Evolutionary conservation across 1,140 invertebrate species (phyloP).

Genomic region (Ips typographus): DNA sequence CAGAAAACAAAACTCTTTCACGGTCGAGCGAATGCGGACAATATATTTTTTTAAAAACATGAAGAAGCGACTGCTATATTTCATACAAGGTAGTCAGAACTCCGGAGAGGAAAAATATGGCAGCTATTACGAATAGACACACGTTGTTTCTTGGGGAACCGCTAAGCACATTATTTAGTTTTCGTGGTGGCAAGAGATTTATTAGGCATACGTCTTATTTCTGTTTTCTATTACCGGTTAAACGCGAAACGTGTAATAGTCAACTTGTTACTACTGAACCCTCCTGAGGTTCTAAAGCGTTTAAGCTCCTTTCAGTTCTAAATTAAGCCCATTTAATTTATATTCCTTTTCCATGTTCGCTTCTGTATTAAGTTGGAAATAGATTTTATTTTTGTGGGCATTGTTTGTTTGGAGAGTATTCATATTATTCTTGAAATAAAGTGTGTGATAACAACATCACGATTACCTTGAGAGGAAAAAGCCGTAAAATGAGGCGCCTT

Average conservation of each 20-base stretch:
- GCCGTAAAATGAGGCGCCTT: conserved; percentile 2
- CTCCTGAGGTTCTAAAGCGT: conserved; percentile 13
- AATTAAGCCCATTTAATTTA: conserved; percentile 17
- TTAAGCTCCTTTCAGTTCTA: conserved; percentile 21
- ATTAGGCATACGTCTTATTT: conserved; percentile 32
- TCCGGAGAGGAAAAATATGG: conserved; percentile 12
- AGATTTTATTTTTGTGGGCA: neutral
- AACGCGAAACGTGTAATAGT: conserved; percentile 26
- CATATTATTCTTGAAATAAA: neutral
- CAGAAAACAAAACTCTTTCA: no score
- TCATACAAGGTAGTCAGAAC: conserved; percentile 17
- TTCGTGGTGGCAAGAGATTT: conserved; percentile 34
- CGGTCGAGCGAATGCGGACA: neutral
- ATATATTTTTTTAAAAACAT: neutral
- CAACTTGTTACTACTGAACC: conserved; percentile 27
- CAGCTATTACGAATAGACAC: conserved; percentile 19
- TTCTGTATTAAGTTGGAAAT: neutral
- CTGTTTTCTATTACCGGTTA: conserved; percentile 31
- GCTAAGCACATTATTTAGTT: conserved; percentile 31
- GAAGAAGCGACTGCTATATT: conserved; percentile 10
- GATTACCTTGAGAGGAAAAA: neutral
- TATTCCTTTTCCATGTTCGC: neutral
- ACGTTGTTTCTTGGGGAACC: conserved; percentile 25
- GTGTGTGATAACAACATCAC: neutral
- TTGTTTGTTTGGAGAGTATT: neutral